Percentiles rank a stretch among this genome's conserved stretches.
Evolutionary conservation across 2,113 vertebrate species (phyloP).

Genomic region (Python bivittatus): DNA sequence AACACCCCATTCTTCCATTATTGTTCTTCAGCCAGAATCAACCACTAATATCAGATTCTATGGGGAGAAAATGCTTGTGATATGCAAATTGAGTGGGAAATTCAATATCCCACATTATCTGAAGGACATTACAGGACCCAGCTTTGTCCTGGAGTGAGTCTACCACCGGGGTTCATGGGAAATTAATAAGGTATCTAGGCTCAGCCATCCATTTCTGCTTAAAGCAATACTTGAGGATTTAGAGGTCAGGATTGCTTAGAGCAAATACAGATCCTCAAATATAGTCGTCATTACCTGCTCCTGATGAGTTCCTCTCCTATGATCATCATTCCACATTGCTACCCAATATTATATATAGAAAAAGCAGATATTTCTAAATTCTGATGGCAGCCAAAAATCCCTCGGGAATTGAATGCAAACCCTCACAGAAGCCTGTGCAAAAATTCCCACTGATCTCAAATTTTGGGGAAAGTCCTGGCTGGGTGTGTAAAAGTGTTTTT

Average conservation of each 20-base stretch:
- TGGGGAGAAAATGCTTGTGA: background rate
- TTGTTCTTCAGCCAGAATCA: background rate
- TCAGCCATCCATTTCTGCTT: background rate
- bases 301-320: background rate
- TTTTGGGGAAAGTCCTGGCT: slow-evolving; percentile 16
- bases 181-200: background rate
- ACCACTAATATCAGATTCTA: background rate
- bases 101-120: background rate
- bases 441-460: slow-evolving; percentile 39
- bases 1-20: background rate
- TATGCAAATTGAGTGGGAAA: background rate
- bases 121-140: background rate
- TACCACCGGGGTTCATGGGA: background rate
- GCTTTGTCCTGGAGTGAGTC: background rate
- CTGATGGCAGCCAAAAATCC: background rate
- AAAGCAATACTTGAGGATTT: background rate
- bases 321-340: background rate
- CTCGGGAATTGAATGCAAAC: background rate
- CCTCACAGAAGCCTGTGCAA: slow-evolving; percentile 29
- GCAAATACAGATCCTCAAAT: background rate
- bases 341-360: background rate
- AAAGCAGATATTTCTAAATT: background rate
- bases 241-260: background rate
- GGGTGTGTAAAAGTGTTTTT: slow-evolving; percentile 49
- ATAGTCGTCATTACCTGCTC: background rate